Base-by-base conservation (phyloP, 2,113 vertebrate genomes). In the Chiloscyllium plagiosum region DNA sequence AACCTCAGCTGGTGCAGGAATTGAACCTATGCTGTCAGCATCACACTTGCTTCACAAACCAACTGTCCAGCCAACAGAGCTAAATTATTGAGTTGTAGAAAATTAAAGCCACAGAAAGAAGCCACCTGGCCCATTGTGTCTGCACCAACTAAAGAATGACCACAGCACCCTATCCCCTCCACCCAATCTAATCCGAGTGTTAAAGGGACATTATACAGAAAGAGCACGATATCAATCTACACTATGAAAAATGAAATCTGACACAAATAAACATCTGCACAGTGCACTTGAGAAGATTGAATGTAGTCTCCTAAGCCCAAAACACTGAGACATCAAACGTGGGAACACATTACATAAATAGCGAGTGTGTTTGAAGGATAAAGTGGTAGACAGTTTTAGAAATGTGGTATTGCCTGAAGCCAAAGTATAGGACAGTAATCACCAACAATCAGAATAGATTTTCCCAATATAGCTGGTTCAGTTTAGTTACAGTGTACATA, bases 391-490 rank as follows among this genome's bases (percentile, higher is more conserved):
- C 50, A 0, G 50, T 90, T 90, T 90, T 65, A 90, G 87, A 65
- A 90, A 29, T 90, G 87, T 87, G 52, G 85, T 56, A 61, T 10
- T 17, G 26, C 87, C 52, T 90, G 87, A 90, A 65, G 65, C 87
- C 29, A 65, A 90, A 90, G 87, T 61, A 90, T 90, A 33, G 87
- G 29, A 15, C 50, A 65, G 87, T 90, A 90, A 90, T 65, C 87
- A 61, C 87, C 87, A 61, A 56, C 15, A 52, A 33, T 65, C 87
- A 90, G 87, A 90, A 90, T 90, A 90, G 26, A 52, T 33, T 56
- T 90, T 13, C 87, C 87, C 87, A 33, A 83, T 83, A 83, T 83
- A 83, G 37, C 42, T 42, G 42, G 87, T 3, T 61, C 26, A 13
- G 3, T 65, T 87, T 61, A 90, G 87, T 61, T 65, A 56, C 56